Evolutionary conservation across 1,140 invertebrate genomes (phyloP).

Genomic region (Ctenoplectra terminalis): DNA sequence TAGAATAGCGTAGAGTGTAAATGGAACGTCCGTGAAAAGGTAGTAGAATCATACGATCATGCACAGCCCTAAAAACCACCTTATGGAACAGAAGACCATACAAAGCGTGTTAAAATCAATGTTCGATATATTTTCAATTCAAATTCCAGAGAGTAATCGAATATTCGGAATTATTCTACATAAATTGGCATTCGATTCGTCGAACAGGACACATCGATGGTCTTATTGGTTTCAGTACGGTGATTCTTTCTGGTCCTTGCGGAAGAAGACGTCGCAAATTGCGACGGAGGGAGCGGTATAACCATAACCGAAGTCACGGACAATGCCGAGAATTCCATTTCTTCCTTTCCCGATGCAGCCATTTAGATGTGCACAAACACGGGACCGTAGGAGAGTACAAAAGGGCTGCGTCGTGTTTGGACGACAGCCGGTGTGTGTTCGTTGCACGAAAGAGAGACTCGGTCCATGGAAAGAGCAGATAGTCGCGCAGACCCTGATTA

Average conservation of each 20-base stretch:
- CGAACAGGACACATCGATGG: background rate
- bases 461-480: conserved; percentile 47
- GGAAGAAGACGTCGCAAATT: conserved; percentile 49
- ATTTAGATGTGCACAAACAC: conserved; percentile 42
- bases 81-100: no score
- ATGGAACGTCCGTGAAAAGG: no score
- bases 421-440: conserved; percentile 34
- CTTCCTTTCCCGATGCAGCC: conserved; percentile 35
- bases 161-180: background rate
- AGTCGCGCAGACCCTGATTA: conserved; percentile 77
- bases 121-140: no score
- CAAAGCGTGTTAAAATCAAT: no score
- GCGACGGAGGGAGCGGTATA: background rate
- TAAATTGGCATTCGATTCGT: conserved; percentile 6
- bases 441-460: conserved; percentile 34
- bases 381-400: conserved; percentile 35
- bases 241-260: background rate
- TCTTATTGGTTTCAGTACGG: background rate
- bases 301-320: conserved; percentile 44
- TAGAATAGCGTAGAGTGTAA: no score
- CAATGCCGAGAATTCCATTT: conserved; percentile 55
- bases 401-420: conserved; percentile 52
- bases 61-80: no score
- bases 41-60: no score
- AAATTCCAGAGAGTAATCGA: background rate